Conservation (phyloP, 2,888 invertebrate species). For the Cosmia trapezina region DNA sequence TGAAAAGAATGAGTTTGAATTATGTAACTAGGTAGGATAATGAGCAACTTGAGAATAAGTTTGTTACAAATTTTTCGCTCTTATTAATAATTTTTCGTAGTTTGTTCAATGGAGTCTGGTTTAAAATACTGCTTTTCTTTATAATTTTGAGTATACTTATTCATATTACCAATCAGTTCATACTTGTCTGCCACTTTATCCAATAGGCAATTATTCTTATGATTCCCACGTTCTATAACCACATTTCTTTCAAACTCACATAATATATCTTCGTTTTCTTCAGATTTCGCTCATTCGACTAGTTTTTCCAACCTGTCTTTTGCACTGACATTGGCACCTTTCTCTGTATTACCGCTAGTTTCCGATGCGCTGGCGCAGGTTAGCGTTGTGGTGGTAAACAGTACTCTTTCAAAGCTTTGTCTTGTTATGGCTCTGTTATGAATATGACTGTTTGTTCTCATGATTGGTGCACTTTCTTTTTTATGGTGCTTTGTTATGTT, state of each 20-base stretch:
- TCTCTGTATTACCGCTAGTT: conserved; percentile 56
- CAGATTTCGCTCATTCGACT: conserved; percentile 30
- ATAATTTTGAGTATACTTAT: background rate
- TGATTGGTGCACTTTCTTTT: conserved; percentile 61
- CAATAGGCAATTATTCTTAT: conserved; percentile 20
- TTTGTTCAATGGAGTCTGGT: background rate
- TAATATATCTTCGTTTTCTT: conserved; percentile 17
- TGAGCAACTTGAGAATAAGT: too few relatives aligned
- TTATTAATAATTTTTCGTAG: background rate
- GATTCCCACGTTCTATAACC: background rate
- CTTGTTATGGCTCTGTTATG: conserved; percentile 55
- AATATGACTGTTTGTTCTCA: conserved; percentile 56
- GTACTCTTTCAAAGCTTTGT: conserved; percentile 48
- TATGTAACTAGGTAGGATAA: too few relatives aligned
- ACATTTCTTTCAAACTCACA: conserved; percentile 10
- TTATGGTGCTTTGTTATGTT: conserved; percentile 49
- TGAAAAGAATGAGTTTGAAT: background rate
- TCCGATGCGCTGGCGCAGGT: conserved; percentile 41
- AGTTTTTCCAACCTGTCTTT: conserved; percentile 40
- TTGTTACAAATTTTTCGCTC: too few relatives aligned
- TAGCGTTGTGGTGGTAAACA: conserved; percentile 54
- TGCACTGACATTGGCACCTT: conserved; percentile 60
- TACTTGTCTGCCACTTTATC: background rate
- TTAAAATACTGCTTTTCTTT: too few relatives aligned
- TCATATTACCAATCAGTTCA: background rate